Percentiles rank a stretch among this genome's conserved stretches.
phyloP scores from a whole-genome alignment of 2,797 vertebrate species.

The Phaenicophaeus curvirostris region DNA sequence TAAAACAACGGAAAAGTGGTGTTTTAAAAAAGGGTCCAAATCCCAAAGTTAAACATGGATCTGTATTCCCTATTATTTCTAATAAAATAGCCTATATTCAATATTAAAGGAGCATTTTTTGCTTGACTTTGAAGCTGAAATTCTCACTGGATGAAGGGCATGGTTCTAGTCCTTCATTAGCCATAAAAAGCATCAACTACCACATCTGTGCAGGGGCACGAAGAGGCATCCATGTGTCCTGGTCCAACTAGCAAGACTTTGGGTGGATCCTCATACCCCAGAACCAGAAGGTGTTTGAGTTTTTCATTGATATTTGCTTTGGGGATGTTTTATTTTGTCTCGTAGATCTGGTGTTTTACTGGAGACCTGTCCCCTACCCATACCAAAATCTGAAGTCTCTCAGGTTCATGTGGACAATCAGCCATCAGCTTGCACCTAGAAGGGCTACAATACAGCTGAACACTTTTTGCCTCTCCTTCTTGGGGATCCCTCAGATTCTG shows the following conservation, averaged over 20 bases:
- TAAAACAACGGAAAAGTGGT: not conserved
- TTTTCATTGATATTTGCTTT: not conserved
- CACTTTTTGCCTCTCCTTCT: not conserved
- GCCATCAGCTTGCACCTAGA: not conserved
- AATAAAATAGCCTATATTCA: not conserved
- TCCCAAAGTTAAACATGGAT: not conserved
- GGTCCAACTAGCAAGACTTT: not conserved
- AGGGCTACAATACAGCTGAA: not conserved
- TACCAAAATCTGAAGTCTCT: not conserved
- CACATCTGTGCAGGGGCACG: not conserved
- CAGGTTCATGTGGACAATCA: not conserved
- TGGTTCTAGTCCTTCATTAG: not conserved
- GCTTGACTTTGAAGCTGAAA: not conserved
- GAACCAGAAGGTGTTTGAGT: not conserved
- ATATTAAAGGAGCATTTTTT: not conserved
- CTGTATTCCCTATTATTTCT: not conserved
- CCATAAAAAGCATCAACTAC: not conserved
- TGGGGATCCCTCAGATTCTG: not conserved
- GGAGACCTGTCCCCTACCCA: not conserved
- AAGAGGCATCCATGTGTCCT: too few species aligned
- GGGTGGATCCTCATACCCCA: not conserved
- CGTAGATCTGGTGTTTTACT: not conserved
- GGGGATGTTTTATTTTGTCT: not conserved
- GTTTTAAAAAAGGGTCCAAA: not conserved
- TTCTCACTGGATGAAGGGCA: not conserved